These are phyloP conservation scores for Gymnothorax reevesii DNA, from an alignment of 2,797 vertebrate genomes.

Conservation along the genomic window DNA sequence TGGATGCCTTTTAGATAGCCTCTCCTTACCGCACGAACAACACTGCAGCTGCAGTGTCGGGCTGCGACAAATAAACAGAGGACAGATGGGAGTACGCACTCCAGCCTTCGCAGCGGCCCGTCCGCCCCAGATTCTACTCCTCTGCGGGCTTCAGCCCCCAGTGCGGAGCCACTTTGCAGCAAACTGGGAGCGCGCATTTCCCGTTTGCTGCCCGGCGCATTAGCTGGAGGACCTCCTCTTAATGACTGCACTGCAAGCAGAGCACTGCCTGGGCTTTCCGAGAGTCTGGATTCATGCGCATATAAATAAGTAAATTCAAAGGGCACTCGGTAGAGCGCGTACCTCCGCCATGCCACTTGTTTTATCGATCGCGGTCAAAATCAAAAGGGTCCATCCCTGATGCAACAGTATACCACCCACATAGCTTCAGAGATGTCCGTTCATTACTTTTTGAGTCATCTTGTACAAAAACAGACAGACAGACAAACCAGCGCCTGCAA, in stretches of 20 bases:
- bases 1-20: conserved; percentile 15
- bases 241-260: neutral
- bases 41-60: conserved; percentile 62
- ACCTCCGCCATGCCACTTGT: too few relatives aligned
- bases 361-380: too few relatives aligned
- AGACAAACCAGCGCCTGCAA: too few relatives aligned
- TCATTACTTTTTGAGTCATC: too few relatives aligned
- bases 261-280: neutral
- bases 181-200: neutral
- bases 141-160: neutral
- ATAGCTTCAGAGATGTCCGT: too few relatives aligned
- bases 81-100: conserved; percentile 47
- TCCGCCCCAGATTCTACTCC: neutral
- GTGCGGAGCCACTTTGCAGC: neutral
- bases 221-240: neutral
- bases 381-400: too few relatives aligned
- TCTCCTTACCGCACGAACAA: conserved; percentile 34
- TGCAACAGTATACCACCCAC: too few relatives aligned
- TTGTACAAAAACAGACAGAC: too few relatives aligned
- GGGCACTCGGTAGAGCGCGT: neutral
- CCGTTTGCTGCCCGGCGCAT: neutral
- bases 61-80: conserved; percentile 44
- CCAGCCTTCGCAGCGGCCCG: neutral
- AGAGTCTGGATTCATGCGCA: neutral
- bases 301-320: neutral